phyloP scores from a whole-genome alignment of 2,113 vertebrate genomes.

The Ammodytes dubius region DNA sequence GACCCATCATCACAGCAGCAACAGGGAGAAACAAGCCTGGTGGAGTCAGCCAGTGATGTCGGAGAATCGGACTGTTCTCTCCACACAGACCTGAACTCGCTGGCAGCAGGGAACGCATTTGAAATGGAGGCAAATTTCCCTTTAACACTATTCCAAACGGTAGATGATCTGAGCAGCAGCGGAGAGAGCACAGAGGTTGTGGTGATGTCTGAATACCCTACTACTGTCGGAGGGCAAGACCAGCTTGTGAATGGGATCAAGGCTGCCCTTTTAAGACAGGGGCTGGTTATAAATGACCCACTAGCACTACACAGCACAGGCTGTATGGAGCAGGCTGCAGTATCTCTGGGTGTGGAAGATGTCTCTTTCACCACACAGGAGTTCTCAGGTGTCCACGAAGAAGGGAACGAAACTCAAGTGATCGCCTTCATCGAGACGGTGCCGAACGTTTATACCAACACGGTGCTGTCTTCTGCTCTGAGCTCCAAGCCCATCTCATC shows the following conservation, averaged over 20 bases:
- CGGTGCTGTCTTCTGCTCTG: constrained; percentile 80
- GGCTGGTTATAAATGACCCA: constrained; percentile 34
- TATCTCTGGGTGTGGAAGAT: constrained; percentile 53
- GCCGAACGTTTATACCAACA: constrained; percentile 74
- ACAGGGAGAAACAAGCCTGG: constrained; percentile 14
- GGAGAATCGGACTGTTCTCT: constrained; percentile 15
- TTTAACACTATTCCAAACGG: constrained; percentile 57
- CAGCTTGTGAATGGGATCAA: constrained; percentile 54
- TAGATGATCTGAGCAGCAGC: constrained; percentile 18
- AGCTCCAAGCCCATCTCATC: constrained; percentile 82
- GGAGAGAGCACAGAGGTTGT: constrained; percentile 57
- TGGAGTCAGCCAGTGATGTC: constrained; percentile 20
- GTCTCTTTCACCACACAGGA: constrained; percentile 52
- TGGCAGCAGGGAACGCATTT: constrained; percentile 1
- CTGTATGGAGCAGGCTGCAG: background rate
- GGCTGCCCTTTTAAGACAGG: constrained; percentile 43
- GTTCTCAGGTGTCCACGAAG: background rate
- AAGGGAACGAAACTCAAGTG: constrained; percentile 61
- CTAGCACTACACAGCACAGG: too few relatives aligned
- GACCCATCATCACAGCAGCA: constrained; percentile 17
- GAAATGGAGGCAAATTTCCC: constrained; percentile 40
- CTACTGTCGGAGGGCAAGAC: constrained; percentile 33
- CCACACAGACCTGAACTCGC: constrained; percentile 24
- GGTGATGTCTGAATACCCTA: constrained; percentile 58
- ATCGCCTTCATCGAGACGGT: constrained; percentile 83